Percentiles rank a stretch among this genome's conserved stretches.
phyloP scores from a whole-genome alignment of 2,888 invertebrate genomes.

The Platynereis dumerilii region DNA sequence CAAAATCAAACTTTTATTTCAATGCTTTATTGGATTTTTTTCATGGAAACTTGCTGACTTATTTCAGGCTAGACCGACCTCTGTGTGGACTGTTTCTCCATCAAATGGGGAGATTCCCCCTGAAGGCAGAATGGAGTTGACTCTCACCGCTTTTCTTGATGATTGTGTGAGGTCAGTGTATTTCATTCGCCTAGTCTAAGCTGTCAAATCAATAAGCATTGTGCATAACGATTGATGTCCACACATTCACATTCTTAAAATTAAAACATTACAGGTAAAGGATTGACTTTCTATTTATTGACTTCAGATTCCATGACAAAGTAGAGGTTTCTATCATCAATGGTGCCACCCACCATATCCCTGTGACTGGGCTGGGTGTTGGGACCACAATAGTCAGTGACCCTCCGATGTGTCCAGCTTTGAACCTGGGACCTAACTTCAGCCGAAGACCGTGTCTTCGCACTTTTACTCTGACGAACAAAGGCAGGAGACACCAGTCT shows the following conservation, averaged over 20 bases:
- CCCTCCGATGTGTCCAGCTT: slow-evolving; percentile 68
- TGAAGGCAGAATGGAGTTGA: slow-evolving; percentile 52
- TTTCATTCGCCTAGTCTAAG: too few species aligned
- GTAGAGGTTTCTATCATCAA: slow-evolving; percentile 61
- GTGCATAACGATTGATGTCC: too few species aligned
- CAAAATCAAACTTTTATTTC: too few species aligned
- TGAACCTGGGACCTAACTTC: slow-evolving; percentile 72
- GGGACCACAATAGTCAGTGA: slow-evolving; percentile 74
- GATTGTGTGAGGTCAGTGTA: slow-evolving; percentile 56
- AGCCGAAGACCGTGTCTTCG: slow-evolving; percentile 55
- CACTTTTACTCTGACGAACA: slow-evolving; percentile 59
- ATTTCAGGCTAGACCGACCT: slow-evolving; percentile 52
- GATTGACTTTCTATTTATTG: too few species aligned
- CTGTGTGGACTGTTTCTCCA: slow-evolving; percentile 59
- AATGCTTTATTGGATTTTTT: too few species aligned
- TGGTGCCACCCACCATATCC: slow-evolving; percentile 63
- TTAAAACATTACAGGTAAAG: too few species aligned
- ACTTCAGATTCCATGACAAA: slow-evolving; percentile 60
- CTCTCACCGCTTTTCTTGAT: slow-evolving; percentile 57
- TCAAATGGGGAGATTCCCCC: slow-evolving; percentile 56
- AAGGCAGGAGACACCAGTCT: slow-evolving; percentile 62
- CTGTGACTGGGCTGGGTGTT: slow-evolving; percentile 70
- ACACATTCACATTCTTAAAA: too few species aligned
- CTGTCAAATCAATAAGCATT: too few species aligned
- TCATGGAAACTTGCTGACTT: too few species aligned